Evolutionary conservation across 2,113 vertebrate species (phyloP).

Genomic region (Nannobrachium achirus): DNA sequence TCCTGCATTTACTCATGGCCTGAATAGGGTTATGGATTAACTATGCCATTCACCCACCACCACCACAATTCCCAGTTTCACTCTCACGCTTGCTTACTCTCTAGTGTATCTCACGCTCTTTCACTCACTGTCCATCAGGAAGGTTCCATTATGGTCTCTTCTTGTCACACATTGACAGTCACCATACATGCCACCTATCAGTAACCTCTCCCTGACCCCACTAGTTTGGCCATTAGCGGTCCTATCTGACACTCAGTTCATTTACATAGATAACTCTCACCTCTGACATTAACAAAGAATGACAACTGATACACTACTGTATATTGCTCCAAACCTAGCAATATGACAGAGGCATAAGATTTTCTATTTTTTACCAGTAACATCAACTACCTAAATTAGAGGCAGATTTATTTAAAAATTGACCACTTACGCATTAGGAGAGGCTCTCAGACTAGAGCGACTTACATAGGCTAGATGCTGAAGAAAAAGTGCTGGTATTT

Average conservation of each 20-base stretch:
- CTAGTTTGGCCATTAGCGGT: not conserved
- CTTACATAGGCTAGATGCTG: no score
- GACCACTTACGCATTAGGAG: no score
- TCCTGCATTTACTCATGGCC: constrained; percentile 9
- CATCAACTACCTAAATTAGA: not conserved
- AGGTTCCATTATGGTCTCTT: not conserved
- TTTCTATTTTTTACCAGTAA: not conserved
- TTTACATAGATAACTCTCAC: not conserved
- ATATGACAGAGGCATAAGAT: not conserved
- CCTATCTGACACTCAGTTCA: not conserved
- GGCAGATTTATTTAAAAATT: not conserved
- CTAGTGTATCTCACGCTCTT: not conserved
- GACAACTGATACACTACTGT: no score
- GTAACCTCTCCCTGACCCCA: not conserved
- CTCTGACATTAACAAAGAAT: not conserved
- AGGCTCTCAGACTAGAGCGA: no score
- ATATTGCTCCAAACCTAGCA: no score
- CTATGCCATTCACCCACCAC: constrained; percentile 2
- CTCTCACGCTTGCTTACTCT: not conserved
- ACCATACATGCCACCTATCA: not conserved
- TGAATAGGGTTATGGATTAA: constrained; percentile 64
- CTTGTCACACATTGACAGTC: not conserved
- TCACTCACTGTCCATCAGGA: not conserved
- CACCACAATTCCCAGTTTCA: not conserved
- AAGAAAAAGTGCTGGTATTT: not conserved